These are phyloP conservation scores for Sinocyclocheilus rhinocerous DNA, from an alignment of 2,113 vertebrate genomes.

Conservation along the genomic window DNA sequence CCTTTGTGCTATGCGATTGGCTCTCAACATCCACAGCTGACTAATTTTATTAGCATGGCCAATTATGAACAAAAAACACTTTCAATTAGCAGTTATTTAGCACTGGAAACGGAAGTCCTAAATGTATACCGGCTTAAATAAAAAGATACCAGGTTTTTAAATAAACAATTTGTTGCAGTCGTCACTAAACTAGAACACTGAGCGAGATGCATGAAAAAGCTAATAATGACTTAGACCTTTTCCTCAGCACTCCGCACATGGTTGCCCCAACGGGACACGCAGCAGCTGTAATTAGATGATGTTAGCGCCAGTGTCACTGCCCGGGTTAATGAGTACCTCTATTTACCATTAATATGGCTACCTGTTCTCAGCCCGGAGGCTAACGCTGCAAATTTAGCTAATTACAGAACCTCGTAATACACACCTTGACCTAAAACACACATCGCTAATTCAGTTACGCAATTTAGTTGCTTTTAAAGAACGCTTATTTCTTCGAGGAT, in stretches of 20 bases:
- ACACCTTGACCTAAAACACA: constrained; percentile 19
- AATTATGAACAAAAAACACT: not conserved
- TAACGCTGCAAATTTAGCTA: constrained; percentile 41
- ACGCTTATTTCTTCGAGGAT: not conserved
- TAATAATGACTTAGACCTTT: constrained; percentile 52
- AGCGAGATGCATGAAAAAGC: constrained; percentile 20
- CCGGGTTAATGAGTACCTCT: constrained; percentile 58
- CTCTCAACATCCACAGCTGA: not conserved
- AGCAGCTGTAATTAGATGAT: constrained; percentile 60
- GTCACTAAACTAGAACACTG: not conserved
- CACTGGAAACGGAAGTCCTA: not conserved
- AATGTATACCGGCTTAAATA: not conserved
- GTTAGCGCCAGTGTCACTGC: constrained; percentile 48
- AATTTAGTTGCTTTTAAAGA: constrained; percentile 4
- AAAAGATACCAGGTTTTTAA: not conserved
- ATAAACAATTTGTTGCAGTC: not conserved
- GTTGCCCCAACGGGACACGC: constrained; percentile 42
- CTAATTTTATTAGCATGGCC: not conserved
- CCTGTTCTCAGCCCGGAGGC: constrained; percentile 36
- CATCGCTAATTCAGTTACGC: constrained; percentile 3
- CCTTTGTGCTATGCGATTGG: not conserved
- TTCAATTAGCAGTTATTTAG: not conserved
- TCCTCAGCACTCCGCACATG: constrained; percentile 27
- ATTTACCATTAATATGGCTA: constrained; percentile 57
- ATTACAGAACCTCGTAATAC: constrained; percentile 32